Conservation (phyloP, 2,888 invertebrate species). For the Tipula helvola region DNA sequence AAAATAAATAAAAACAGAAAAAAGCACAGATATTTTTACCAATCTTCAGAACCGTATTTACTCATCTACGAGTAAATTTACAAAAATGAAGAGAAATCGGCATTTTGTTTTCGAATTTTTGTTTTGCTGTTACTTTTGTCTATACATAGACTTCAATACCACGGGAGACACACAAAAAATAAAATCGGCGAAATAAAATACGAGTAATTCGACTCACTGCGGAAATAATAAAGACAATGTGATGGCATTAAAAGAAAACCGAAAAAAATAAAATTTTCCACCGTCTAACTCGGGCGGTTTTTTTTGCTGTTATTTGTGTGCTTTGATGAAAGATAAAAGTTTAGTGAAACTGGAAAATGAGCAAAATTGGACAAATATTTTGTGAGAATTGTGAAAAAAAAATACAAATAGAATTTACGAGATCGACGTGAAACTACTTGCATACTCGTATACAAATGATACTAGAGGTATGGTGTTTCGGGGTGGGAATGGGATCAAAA, state of each 20-base stretch:
- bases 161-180: neutral
- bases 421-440: neutral
- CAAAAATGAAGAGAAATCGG: neutral
- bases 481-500: neutral
- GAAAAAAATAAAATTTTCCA: neutral
- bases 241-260: neutral
- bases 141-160: neutral
- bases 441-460: neutral
- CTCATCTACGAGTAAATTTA: neutral
- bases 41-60: neutral
- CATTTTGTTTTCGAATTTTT: neutral
- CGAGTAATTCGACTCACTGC: neutral
- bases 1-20: neutral
- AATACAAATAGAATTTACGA: neutral
- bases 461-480: neutral
- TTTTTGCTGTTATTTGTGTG: neutral
- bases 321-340: neutral
- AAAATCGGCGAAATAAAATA: neutral
- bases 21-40: neutral
- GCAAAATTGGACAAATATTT: neutral
- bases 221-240: neutral
- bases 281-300: neutral
- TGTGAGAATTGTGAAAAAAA: neutral
- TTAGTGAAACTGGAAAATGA: neutral
- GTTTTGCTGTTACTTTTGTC: neutral